These are phyloP conservation scores for Agrotis puta DNA, from an alignment of 2,888 invertebrate genomes.

Conservation along the genomic window DNA sequence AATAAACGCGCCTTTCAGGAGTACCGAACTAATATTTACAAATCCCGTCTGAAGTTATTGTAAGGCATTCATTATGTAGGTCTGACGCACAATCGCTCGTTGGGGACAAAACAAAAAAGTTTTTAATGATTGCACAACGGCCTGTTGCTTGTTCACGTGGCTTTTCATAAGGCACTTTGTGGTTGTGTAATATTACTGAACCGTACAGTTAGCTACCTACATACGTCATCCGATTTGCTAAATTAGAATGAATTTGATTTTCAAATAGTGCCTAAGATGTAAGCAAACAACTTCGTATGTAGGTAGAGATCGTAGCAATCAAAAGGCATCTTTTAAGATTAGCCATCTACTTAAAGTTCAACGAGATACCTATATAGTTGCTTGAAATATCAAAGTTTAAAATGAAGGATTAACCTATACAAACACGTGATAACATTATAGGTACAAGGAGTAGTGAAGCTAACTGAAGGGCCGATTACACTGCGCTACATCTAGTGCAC, in stretches of 20 bases:
- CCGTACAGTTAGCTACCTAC: background rate
- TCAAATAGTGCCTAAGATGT: background rate
- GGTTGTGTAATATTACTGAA: constrained; percentile 16
- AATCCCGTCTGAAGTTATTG: background rate
- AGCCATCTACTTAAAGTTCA: too few relatives aligned
- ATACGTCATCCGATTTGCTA: background rate
- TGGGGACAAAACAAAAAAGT: constrained; percentile 26
- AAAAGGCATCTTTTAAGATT: background rate
- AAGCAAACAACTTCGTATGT: background rate
- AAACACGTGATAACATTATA: too few relatives aligned
- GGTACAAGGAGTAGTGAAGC: too few relatives aligned
- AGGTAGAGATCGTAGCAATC: background rate
- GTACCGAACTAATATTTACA: background rate
- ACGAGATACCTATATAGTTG: too few relatives aligned
- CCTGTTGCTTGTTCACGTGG: constrained; percentile 11
- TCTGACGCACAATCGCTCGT: constrained; percentile 24
- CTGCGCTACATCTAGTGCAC: too few relatives aligned
- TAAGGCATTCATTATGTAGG: constrained; percentile 1
- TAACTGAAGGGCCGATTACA: too few relatives aligned
- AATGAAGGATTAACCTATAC: too few relatives aligned
- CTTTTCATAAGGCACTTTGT: background rate
- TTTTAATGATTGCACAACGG: constrained; percentile 28
- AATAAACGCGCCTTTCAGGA: background rate
- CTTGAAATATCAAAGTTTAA: too few relatives aligned
- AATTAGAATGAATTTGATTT: background rate